These are phyloP conservation scores for Eupsilia transversa DNA, from an alignment of 2,888 invertebrate species.

Conservation along the genomic window DNA sequence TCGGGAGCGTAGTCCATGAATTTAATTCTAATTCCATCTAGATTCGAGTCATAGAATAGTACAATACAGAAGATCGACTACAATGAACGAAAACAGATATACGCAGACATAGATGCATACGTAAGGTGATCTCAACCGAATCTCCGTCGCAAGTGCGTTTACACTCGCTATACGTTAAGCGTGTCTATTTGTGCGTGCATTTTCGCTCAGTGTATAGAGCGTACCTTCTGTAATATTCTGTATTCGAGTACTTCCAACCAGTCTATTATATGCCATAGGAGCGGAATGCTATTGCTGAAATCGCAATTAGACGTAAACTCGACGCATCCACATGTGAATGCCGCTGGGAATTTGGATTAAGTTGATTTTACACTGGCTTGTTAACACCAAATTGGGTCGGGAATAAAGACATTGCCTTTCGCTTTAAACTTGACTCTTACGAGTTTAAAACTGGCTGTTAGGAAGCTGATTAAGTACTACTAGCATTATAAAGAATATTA, in stretches of 20 bases:
- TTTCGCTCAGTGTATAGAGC: background rate
- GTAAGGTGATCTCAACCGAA: background rate
- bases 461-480: conserved; percentile 6
- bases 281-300: conserved; percentile 48
- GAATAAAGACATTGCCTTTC: conserved; percentile 6
- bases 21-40: conserved; percentile 34
- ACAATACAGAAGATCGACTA: background rate
- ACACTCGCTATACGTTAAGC: background rate
- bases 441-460: background rate
- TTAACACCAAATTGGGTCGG: conserved; percentile 44
- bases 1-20: conserved; percentile 22
- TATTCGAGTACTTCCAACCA: conserved; percentile 10
- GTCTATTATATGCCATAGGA: conserved; percentile 39
- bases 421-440: conserved; percentile 13
- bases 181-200: background rate
- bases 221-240: background rate
- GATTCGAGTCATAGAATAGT: background rate
- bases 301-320: conserved; percentile 66
- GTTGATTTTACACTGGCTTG: conserved; percentile 32
- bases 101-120: too few relatives aligned
- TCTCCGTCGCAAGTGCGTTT: accelerated
- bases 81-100: background rate
- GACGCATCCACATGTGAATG: conserved; percentile 54
- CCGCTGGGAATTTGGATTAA: conserved; percentile 42
- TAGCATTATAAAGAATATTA: too few relatives aligned